phyloP scores from a whole-genome alignment of 2,113 vertebrate species.

The Laticauda laticaudata region DNA sequence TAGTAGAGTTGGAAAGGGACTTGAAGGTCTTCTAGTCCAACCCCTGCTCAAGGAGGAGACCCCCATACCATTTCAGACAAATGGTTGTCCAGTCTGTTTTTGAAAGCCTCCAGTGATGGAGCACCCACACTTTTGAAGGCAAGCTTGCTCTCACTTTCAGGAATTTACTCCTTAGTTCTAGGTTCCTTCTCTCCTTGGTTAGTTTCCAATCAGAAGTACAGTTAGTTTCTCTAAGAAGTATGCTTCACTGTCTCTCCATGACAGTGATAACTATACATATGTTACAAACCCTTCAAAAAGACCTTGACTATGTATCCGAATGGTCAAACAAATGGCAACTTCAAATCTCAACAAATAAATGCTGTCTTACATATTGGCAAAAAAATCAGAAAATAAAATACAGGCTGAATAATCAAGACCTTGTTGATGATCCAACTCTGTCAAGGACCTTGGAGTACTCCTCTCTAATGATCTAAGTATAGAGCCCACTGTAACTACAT shows the following conservation, averaged over 20 bases:
- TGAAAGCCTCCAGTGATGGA: not conserved
- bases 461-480: no score
- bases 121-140: not conserved
- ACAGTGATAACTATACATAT: not conserved
- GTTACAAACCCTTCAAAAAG: not conserved
- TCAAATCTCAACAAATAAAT: no score
- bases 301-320: no score
- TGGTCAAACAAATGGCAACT: no score
- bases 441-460: no score
- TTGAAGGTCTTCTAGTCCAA: not conserved
- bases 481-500: no score
- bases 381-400: no score
- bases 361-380: no score
- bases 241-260: no score
- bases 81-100: not conserved
- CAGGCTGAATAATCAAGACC: no score
- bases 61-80: not conserved
- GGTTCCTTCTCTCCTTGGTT: not conserved
- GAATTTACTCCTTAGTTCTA: not conserved
- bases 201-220: not conserved
- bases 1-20: not conserved
- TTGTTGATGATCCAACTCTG: no score
- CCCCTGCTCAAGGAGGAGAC: not conserved
- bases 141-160: not conserved
- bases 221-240: no score